Base-by-base conservation (phyloP, 2,888 invertebrate genomes). In the Sinodicranocentrus sp. region DNA sequence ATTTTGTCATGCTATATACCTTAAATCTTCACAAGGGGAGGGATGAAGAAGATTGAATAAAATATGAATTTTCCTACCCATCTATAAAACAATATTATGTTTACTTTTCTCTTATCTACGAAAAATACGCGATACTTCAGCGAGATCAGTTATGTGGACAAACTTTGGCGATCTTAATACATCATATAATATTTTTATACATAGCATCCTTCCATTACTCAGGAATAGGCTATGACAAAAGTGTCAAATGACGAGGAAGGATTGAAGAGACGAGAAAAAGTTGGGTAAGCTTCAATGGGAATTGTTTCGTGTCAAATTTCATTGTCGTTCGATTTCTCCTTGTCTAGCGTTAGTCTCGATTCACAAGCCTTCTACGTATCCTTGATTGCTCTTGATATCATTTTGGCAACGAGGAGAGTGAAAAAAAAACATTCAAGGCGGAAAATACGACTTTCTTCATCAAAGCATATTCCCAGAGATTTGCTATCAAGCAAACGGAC, bases 271-370 rank as follows among this genome's bases (percentile, higher is more conserved):
- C 1, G 8, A 52, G n/a, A 52, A 2, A 52, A 19, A n/a, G 5
- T 8, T 5, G 39, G 13, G 39, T 39, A 8, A 39, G 52, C 8
- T 19, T n/a, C 10, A 48, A 8, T 6, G 48, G 39, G 3, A n/a
- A n/a, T 2, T 52, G 17, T 52, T 52, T 19, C 52, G 52, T 52
- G 52, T 52, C 52, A 8, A 52, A 52, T 52, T 52, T 52, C 52
- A 52, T n/a, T n/a, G n/a, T 52, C 19, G 15, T 17, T 39, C 39
- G 5, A 13, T 39, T 39, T 39, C 39, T 8, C 39, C n/a, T n/a
- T 39, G 39, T 39, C 39, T 5, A 39, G 13, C 39, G 5, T 8
- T 39, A 13, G 39, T 39, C 39, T n/a, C n/a, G n/a, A n/a, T n/a
- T n/a, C n/a, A n/a, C n/a, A n/a, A n/a, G n/a, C 39, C 13, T 39